phyloP scores from a whole-genome alignment of 2,888 invertebrate species.

The Theristus sp. region DNA sequence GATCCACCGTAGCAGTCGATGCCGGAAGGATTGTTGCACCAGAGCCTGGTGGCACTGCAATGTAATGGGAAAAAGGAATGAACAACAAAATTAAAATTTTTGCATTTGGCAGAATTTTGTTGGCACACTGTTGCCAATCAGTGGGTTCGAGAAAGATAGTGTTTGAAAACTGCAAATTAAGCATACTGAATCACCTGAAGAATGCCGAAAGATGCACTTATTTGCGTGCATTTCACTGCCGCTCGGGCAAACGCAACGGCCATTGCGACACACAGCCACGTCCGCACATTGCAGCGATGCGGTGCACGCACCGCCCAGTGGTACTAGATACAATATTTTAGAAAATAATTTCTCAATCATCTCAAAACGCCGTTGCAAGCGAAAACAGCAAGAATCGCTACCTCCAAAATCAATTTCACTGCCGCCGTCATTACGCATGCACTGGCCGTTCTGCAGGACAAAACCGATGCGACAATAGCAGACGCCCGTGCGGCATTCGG shows the following conservation, averaged over 20 bases:
- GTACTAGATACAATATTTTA: slow-evolving; percentile 7
- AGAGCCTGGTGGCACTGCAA: slow-evolving; percentile 16
- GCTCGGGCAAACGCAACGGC: slow-evolving; percentile 12
- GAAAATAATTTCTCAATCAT: too few relatives aligned
- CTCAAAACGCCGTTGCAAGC: too few relatives aligned
- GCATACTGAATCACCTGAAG: background rate
- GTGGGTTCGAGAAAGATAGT: too few relatives aligned
- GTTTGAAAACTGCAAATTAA: too few relatives aligned
- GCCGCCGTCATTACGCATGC: background rate
- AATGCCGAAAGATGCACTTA: background rate
- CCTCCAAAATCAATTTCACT: background rate
- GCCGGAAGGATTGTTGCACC: slow-evolving; percentile 10
- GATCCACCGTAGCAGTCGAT: slow-evolving; percentile 13
- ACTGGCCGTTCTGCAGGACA: background rate
- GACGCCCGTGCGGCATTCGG: background rate
- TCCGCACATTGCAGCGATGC: slow-evolving; percentile 11
- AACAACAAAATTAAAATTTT: too few relatives aligned
- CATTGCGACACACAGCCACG: slow-evolving; percentile 11
- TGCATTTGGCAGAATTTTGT: too few relatives aligned
- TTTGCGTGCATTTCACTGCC: slow-evolving; percentile 1
- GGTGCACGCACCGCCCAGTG: slow-evolving; percentile 8
- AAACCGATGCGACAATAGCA: background rate
- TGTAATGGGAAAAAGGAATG: too few relatives aligned
- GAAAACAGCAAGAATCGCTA: too few relatives aligned
- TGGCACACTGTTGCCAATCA: too few relatives aligned